These are phyloP conservation scores for Halcyon chelicuti DNA, from an alignment of 2,797 vertebrate species.

Conservation along the genomic window DNA sequence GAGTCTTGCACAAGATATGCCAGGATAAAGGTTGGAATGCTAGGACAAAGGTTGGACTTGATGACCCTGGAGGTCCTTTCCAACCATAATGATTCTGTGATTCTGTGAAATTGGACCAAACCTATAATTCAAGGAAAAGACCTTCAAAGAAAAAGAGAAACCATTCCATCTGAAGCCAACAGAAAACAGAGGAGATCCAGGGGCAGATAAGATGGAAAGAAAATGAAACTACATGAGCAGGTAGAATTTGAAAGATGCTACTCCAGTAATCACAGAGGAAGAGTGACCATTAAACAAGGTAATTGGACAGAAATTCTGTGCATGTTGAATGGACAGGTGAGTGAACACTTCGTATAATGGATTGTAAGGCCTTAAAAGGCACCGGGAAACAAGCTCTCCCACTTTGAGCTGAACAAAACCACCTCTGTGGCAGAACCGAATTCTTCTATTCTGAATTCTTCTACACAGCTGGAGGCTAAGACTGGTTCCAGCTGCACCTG, in stretches of 20 bases:
- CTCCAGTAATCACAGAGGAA: not conserved
- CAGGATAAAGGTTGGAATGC: no score
- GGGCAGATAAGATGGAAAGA: not conserved
- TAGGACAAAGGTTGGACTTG: no score
- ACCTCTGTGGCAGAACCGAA: not conserved
- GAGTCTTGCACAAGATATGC: not conserved
- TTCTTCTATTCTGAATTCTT: not conserved
- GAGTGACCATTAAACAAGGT: not conserved
- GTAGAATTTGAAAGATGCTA: not conserved
- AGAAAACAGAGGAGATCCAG: not conserved
- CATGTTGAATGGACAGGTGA: not conserved
- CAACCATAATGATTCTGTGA: no score
- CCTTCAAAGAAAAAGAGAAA: not conserved
- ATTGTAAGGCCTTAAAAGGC: not conserved
- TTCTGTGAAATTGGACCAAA: not conserved
- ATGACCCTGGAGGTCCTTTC: no score
- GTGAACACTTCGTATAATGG: not conserved
- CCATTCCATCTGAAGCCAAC: not conserved
- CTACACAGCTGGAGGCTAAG: not conserved
- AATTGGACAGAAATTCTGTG: not conserved
- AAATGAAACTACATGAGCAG: not conserved
- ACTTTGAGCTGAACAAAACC: not conserved
- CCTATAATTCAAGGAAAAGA: not conserved
- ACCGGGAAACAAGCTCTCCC: not conserved
- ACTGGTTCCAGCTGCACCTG: not conserved